phyloP scores from a whole-genome alignment of 37 sponge, comb jelly and placozoan genomes.

The Cliona cf. orientalis region DNA sequence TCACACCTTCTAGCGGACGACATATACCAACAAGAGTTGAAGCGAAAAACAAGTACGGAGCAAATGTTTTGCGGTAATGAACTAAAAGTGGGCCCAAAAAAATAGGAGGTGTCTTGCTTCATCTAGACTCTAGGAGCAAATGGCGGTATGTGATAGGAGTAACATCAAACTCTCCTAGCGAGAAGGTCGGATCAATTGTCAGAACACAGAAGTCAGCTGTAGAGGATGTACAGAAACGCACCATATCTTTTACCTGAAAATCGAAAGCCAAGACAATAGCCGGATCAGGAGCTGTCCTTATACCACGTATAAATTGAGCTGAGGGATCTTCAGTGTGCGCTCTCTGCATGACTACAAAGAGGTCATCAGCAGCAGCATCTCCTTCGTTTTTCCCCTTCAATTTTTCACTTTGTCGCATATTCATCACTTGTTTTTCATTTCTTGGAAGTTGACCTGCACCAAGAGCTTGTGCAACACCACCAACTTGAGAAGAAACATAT shows the following conservation, averaged over 20 bases:
- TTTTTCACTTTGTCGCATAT: slow-evolving; percentile 6
- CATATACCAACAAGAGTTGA: slow-evolving; percentile 38
- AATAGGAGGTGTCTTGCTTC: slow-evolving; percentile 19
- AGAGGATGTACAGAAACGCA: slow-evolving; percentile 44
- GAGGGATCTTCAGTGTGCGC: slow-evolving; percentile 35
- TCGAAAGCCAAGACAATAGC: slow-evolving; percentile 55
- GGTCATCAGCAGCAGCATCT: slow-evolving; percentile 20
- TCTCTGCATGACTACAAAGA: slow-evolving; percentile 59
- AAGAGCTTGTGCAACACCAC: slow-evolving; percentile 30
- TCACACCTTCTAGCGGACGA: slow-evolving; percentile 36
- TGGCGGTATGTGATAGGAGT: slow-evolving; percentile 62
- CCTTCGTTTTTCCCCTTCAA: neutral
- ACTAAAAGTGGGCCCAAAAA: slow-evolving; percentile 49
- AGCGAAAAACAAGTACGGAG: slow-evolving; percentile 44
- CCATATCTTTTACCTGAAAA: slow-evolving; percentile 36
- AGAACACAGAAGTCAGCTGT: slow-evolving; percentile 25
- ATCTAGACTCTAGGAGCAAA: slow-evolving; percentile 35
- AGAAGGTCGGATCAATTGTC: slow-evolving; percentile 61
- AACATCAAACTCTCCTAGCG: slow-evolving; percentile 57
- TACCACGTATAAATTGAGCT: slow-evolving; percentile 27
- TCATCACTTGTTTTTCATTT: slow-evolving; percentile 44
- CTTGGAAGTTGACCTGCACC: slow-evolving; percentile 43
- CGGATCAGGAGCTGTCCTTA: slow-evolving; percentile 54
- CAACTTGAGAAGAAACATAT: slow-evolving; percentile 17
- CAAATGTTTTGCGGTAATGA: slow-evolving; percentile 49